Percentiles rank a stretch among this genome's conserved stretches.
Evolutionary conservation across 2,888 invertebrate genomes (phyloP).

Genomic region (Aplocera efformata): DNA sequence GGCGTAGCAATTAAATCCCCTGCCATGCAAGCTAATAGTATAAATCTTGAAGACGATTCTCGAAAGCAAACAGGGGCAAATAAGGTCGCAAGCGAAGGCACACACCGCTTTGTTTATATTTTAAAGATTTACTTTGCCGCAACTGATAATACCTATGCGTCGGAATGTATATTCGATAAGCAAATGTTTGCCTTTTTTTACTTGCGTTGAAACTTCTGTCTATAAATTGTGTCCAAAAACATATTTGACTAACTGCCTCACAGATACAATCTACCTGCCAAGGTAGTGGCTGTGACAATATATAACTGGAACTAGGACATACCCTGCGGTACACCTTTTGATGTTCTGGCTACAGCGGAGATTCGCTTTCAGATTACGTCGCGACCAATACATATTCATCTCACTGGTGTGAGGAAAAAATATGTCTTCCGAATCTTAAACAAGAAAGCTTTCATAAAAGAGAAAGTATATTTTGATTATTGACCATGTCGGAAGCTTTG

Average conservation of each 20-base stretch:
- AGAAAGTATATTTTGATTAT: neutral
- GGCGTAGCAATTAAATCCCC: conserved; percentile 62
- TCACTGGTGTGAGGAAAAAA: conserved; percentile 3
- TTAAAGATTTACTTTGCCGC: conserved; percentile 41
- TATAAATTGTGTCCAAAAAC: conserved; percentile 9
- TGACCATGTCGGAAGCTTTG: conserved; percentile 20
- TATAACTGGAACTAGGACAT: conserved; percentile 38
- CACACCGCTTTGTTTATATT: conserved; percentile 39
- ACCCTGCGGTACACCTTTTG: conserved; percentile 53
- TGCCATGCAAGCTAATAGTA: conserved; percentile 59
- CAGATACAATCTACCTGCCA: conserved; percentile 33
- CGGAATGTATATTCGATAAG: conserved; percentile 28
- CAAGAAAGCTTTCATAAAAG: neutral
- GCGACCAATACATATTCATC: conserved; percentile 25
- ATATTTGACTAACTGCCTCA: conserved; percentile 22
- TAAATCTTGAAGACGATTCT: conserved; percentile 50
- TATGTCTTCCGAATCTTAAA: neutral
- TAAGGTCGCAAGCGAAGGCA: conserved; percentile 33
- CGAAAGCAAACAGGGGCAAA: conserved; percentile 55
- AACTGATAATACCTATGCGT: conserved; percentile 32
- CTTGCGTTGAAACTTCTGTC: conserved; percentile 20
- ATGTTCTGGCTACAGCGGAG: conserved; percentile 37
- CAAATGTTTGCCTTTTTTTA: conserved; percentile 33
- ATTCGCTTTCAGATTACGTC: conserved; percentile 52
- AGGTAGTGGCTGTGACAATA: conserved; percentile 25